Conservation (phyloP, 1,140 invertebrate species). For the Bombus breviceps region DNA sequence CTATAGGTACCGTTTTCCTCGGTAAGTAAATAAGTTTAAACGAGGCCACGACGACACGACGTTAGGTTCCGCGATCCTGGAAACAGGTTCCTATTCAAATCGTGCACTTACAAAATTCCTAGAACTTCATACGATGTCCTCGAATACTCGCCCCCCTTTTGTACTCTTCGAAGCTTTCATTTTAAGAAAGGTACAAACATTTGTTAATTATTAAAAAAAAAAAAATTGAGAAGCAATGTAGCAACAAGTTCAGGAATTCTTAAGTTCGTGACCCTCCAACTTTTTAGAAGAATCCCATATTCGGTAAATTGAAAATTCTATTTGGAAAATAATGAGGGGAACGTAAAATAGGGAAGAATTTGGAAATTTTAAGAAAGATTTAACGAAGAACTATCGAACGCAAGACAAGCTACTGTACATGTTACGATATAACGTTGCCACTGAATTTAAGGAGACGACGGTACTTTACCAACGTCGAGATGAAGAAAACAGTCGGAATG, state of each 20-base stretch:
- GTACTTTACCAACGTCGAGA: too few species aligned
- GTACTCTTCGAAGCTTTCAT: too few species aligned
- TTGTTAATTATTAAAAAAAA: too few species aligned
- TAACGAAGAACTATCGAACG: too few species aligned
- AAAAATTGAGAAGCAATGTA: too few species aligned
- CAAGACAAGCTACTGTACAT: too few species aligned
- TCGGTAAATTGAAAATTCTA: background rate
- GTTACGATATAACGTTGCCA: too few species aligned
- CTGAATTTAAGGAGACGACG: too few species aligned
- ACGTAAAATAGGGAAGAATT: background rate
- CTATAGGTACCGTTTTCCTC: constrained; percentile 51
- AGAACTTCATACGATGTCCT: too few species aligned
- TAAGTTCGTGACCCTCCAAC: background rate
- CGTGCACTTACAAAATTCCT: background rate
- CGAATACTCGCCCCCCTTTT: background rate
- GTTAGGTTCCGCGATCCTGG: constrained; percentile 31
- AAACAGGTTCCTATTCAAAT: constrained; percentile 42
- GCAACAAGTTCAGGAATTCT: background rate
- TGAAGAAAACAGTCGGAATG: too few species aligned
- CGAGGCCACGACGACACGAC: constrained; percentile 52
- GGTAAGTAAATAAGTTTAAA: constrained; percentile 76
- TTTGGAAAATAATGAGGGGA: background rate
- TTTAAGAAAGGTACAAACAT: too few species aligned
- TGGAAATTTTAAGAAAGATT: background rate
- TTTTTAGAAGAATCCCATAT: background rate